These are phyloP conservation scores for Melanerpes formicivorus DNA, from an alignment of 2,113 vertebrate genomes.

Conservation along the genomic window DNA sequence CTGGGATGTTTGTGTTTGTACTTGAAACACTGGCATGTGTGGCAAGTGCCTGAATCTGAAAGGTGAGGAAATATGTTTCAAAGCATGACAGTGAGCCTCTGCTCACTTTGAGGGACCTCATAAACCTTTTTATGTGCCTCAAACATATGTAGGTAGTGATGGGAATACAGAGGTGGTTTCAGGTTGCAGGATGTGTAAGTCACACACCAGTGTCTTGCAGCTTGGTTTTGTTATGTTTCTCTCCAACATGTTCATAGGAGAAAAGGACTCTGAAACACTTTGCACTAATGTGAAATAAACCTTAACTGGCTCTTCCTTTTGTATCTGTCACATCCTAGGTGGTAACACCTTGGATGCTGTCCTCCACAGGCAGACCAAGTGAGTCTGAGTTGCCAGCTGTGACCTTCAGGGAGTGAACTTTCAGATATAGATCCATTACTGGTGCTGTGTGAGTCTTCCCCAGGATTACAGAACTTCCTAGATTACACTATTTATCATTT, in stretches of 20 bases:
- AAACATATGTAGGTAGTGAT: not conserved
- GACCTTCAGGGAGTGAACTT: not conserved
- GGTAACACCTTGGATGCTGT: not conserved
- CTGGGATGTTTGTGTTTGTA: not conserved
- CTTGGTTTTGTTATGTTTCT: not conserved
- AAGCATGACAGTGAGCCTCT: not conserved
- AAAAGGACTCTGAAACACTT: not conserved
- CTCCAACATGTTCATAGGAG: not conserved
- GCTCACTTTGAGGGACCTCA: not conserved
- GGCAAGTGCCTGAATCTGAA: not conserved
- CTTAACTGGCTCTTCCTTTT: not conserved
- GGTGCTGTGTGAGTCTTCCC: not conserved
- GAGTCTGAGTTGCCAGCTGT: not conserved
- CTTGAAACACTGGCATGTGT: not conserved
- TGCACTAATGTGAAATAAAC: not conserved
- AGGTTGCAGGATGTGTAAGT: not conserved
- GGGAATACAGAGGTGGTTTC: not conserved
- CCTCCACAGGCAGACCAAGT: not conserved
- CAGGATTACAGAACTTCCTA: not conserved
- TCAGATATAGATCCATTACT: accelerated
- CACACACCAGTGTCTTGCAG: not conserved
- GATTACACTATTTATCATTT: not conserved
- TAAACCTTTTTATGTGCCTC: not conserved
- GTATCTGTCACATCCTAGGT: not conserved
- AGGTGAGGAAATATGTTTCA: not conserved